Conservation (phyloP, 23 tunicate species). For the Oikopleura vanhoeffeni region DNA sequence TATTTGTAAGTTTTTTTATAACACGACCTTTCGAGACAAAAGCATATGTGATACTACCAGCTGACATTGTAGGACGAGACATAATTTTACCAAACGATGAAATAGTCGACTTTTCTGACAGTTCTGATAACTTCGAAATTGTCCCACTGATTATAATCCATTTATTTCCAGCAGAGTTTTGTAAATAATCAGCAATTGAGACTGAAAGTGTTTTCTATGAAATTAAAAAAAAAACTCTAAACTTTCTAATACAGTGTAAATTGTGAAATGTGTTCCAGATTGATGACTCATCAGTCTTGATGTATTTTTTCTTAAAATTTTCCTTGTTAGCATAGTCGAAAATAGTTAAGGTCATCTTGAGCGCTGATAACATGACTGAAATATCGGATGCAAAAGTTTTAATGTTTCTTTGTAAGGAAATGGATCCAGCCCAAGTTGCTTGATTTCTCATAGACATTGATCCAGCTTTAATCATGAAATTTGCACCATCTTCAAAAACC, state of each 20-base stretch:
- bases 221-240: no score
- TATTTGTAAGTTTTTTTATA: no score
- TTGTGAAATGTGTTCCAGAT: no score
- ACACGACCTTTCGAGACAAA: background rate
- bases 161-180: background rate
- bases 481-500: background rate
- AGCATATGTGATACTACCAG: background rate
- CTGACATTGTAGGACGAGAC: background rate
- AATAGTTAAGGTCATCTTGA: background rate
- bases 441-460: background rate
- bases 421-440: background rate
- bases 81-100: background rate
- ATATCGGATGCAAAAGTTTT: background rate
- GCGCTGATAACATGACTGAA: background rate
- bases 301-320: no score
- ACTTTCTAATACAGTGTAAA: no score
- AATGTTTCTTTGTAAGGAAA: background rate
- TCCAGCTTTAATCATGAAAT: background rate
- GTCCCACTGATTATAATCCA: background rate
- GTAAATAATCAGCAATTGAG: background rate
- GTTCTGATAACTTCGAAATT: no score
- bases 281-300: no score
- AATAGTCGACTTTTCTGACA: no score
- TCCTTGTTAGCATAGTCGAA: background rate
- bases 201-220: no score